Base-by-base conservation (phyloP, 2,113 vertebrate genomes). In the Arvicanthis niloticus region DNA sequence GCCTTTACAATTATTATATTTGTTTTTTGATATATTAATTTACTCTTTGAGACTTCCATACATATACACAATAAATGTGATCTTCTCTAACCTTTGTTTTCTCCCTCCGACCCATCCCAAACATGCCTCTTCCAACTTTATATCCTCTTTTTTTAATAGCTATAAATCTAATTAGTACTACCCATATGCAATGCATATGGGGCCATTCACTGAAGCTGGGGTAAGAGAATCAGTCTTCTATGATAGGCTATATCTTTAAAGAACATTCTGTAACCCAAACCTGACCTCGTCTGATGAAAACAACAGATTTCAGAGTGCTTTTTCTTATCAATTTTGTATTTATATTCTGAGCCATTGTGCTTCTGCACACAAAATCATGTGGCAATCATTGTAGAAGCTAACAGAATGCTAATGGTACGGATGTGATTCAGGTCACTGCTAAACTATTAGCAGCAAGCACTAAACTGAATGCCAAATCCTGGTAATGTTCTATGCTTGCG, bases 291-390 rank as follows among this genome's bases (percentile, higher is more conserved):
- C 65, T 80, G 29, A 58, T 95, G 67, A 80, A 91, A 95, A 82
- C 84, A 82, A 86, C 0, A 42, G 53, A 48, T 40, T 53, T 97
- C 88, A 31, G 21, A 82, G 24, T 88, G 2, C 21, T 75, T 93
- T 96, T 96, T 88, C 65, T 95, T 82, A 85, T 5, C 77, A 89
- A 45, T 92, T 96, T 70, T 97, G 82, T 95, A 68, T 93, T 84
- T 81, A 95, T 86, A 70, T 67, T 97, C 82, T 82, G 60, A 62
- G 87, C 90, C 92, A 87, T 88, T 96, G 91, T 94, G 37, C 77
- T 96, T 91, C 26, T 88, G 37, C 94, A 93, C 67, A 87, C 91
- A 94, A 86, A 96, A 93, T 89, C 80, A 84, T 75, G 40, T 67
- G 91, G 82, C 93, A 84, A 95, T 97, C 53, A 91, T 84, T 90